Base-by-base conservation (phyloP, 2,888 invertebrate species). In the Limnephilus marmoratus region DNA sequence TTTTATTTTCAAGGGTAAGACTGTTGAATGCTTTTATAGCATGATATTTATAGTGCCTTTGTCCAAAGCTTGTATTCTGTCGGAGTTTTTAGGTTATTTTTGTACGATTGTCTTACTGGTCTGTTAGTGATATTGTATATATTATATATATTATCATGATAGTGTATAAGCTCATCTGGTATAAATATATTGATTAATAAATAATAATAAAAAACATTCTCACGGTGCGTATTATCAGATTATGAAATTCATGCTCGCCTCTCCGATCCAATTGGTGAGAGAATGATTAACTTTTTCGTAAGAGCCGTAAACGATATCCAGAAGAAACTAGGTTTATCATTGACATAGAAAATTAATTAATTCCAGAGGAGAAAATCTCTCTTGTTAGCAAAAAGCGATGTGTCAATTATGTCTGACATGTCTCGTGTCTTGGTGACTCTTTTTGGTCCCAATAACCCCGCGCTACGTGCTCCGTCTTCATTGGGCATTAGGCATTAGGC, bases 261-360 rank as follows among this genome's bases (percentile, higher is more conserved):
- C 68, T 68, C 24, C 24, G 9, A 68, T 1, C 68, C 9, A 1
- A 68, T 68, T 68, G 68, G 9, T 68, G 68, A 68, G 24, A 68
- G 7, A 68, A 68, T 68, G 24, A 68, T 68, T 68, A n/a, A 9
- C n/a, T 68, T 68, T 68, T 68, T 24, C 24, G 24, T 24, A 24
- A 24, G 24, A 68, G 9, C 9, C 68, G 68, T 68, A 68, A 68
- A 68, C 2, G 68, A 68, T n/a, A 9, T 68, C 24, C n/a, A 24
- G 68, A 7, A 68, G 24, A 68, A 68, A n/a, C 9, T 68, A n/a
- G 68, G 24, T 97, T 97, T 95, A 98, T 98, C 0, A 96, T 97
- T 94, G 96, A 97, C 97, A 97, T 85, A 96, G 91, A 86, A 91
- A 93, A 93, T 92, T 93, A 93, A 93, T 92, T 92, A 92, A 89